Conservation (phyloP, 2,797 vertebrate genomes). For the Adrianichthys oophorus region DNA sequence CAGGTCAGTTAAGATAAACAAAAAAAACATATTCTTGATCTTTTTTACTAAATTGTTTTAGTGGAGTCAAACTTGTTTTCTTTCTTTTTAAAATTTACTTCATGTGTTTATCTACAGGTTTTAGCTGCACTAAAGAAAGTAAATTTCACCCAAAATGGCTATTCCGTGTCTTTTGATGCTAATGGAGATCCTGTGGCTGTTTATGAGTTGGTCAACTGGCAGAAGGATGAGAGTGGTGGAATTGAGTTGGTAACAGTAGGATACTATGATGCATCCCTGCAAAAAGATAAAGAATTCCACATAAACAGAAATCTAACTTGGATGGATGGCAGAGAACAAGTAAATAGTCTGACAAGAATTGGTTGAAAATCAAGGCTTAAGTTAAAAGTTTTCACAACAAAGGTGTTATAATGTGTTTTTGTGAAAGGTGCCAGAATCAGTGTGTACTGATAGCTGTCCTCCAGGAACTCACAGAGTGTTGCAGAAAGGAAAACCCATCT, state of each 20-base stretch:
- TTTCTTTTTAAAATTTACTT: neutral
- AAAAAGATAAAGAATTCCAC: conserved; percentile 51
- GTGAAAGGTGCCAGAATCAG: conserved; percentile 63
- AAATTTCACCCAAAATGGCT: conserved; percentile 44
- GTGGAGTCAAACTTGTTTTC: neutral
- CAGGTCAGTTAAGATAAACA: conserved; percentile 38
- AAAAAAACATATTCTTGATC: neutral
- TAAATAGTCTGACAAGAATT: conserved; percentile 21
- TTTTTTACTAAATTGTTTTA: no score
- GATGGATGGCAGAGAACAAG: conserved; percentile 46
- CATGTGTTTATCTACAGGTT: neutral
- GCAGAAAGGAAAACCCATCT: conserved; percentile 70
- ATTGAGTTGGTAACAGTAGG: conserved; percentile 68
- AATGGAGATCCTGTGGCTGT: conserved; percentile 73
- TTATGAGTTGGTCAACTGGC: conserved; percentile 80
- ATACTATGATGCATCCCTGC: conserved; percentile 63
- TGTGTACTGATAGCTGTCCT: conserved; percentile 72
- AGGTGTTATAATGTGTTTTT: conserved; percentile 7
- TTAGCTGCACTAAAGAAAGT: conserved; percentile 2
- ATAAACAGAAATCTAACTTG: conserved; percentile 60
- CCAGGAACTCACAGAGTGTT: conserved; percentile 71
- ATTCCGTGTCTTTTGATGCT: conserved; percentile 72
- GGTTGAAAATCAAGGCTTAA: no score
- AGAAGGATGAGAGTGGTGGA: conserved; percentile 43
- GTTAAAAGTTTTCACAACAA: neutral